Evolutionary conservation across 2,888 invertebrate genomes (phyloP).

Genomic region (Drosophila meridiana): DNA sequence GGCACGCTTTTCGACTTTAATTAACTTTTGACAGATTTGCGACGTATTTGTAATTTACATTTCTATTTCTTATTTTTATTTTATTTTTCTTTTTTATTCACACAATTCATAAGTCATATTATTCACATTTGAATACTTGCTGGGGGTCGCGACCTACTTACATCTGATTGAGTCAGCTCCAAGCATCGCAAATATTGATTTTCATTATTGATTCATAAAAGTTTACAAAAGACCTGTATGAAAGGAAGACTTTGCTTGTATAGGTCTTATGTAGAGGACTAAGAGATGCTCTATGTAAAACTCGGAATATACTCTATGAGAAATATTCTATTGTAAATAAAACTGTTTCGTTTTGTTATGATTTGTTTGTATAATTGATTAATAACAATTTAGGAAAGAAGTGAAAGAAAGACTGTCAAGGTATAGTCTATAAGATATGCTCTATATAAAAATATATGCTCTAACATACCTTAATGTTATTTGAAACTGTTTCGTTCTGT

Average conservation of each 20-base stretch:
- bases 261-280: background rate
- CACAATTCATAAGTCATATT: background rate
- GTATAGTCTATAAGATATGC: too few relatives aligned
- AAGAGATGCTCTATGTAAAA: background rate
- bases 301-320: background rate
- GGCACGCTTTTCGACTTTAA: background rate
- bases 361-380: background rate
- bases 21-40: background rate
- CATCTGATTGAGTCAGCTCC: background rate
- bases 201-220: background rate
- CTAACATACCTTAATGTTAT: too few relatives aligned
- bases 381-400: background rate
- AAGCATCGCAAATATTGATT: conserved; percentile 5
- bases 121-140: background rate
- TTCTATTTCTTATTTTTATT: background rate
- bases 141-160: background rate
- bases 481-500: too few relatives aligned
- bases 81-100: background rate
- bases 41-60: background rate
- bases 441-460: too few relatives aligned
- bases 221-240: background rate
- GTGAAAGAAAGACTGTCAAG: too few relatives aligned
- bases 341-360: background rate
- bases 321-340: background rate
- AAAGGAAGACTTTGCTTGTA: background rate